Conservation (phyloP, 2,113 vertebrate species). For the Trochalopteron elliotii region DNA sequence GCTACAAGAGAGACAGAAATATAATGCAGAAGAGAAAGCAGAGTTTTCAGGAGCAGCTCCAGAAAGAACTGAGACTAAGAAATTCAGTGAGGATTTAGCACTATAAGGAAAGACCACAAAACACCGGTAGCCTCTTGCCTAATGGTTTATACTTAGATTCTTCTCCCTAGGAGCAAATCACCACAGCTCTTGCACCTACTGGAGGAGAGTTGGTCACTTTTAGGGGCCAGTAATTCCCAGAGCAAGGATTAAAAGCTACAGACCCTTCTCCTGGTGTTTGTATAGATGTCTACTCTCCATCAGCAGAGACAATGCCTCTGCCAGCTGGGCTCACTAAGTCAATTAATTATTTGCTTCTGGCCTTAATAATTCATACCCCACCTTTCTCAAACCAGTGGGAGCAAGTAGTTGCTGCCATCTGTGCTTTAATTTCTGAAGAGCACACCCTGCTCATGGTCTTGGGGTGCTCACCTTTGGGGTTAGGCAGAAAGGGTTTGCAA, state of each 20-base stretch:
- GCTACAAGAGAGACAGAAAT: not conserved
- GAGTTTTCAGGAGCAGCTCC: not conserved
- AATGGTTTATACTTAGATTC: rapidly evolving
- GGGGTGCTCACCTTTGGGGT: not conserved
- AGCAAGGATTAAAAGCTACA: rapidly evolving
- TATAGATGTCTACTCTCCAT: not conserved
- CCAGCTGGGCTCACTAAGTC: not conserved
- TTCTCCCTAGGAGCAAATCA: not conserved
- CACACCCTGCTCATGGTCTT: rapidly evolving
- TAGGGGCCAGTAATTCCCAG: rapidly evolving
- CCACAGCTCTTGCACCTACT: not conserved
- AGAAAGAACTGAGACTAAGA: rapidly evolving
- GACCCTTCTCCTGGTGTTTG: not conserved
- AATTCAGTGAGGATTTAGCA: not conserved
- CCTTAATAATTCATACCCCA: not conserved
- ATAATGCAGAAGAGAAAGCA: not conserved
- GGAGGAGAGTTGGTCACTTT: rapidly evolving
- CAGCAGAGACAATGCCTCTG: not conserved
- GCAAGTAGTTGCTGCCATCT: rapidly evolving
- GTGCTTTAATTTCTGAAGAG: not conserved
- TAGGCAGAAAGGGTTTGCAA: not conserved
- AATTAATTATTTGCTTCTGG: not conserved
- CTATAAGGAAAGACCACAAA: not conserved
- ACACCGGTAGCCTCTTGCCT: rapidly evolving
- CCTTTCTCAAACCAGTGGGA: not conserved